Evolutionary conservation across 2,113 vertebrate species (phyloP).

Genomic region (Hippocampus mohnikei): DNA sequence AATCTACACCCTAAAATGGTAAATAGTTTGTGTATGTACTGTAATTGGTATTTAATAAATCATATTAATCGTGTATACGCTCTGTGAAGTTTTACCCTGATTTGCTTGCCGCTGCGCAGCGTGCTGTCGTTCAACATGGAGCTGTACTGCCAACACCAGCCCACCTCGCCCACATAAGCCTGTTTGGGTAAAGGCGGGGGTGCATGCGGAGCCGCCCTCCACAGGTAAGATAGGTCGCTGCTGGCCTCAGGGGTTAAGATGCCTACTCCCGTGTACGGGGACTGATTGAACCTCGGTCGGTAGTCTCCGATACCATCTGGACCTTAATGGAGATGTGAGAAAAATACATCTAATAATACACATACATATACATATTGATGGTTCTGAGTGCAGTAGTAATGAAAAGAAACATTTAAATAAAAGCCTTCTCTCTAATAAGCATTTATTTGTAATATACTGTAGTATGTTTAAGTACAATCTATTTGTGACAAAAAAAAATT

Average conservation of each 20-base stretch:
- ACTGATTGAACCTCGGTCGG: conserved; percentile 60
- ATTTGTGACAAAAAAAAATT: too few relatives aligned
- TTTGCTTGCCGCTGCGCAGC: conserved; percentile 62
- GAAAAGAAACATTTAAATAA: too few relatives aligned
- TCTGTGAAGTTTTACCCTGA: conserved; percentile 60
- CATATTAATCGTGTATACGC: neutral
- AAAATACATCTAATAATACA: neutral
- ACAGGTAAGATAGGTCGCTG: conserved; percentile 66
- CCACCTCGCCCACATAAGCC: conserved; percentile 59
- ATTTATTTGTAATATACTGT: too few relatives aligned
- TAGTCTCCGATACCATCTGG: conserved; percentile 73
- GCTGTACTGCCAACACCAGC: conserved; percentile 71
- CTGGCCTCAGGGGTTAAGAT: conserved; percentile 56
- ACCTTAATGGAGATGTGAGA: conserved; percentile 52
- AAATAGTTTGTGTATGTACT: neutral
- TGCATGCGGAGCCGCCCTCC: conserved; percentile 33
- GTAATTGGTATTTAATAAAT: neutral
- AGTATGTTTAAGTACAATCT: too few relatives aligned
- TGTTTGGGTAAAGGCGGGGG: conserved; percentile 37
- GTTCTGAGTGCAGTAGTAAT: neutral
- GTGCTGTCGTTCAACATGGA: conserved; percentile 56
- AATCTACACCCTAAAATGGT: too few relatives aligned
- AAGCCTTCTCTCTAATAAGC: too few relatives aligned
- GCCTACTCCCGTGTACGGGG: conserved; percentile 51
- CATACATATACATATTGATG: too few relatives aligned